A percentile compares a stretch with the other conserved stretches of the same genome.
phyloP scores from a whole-genome alignment of 2,797 vertebrate species.

The Erethizon dorsatum region DNA sequence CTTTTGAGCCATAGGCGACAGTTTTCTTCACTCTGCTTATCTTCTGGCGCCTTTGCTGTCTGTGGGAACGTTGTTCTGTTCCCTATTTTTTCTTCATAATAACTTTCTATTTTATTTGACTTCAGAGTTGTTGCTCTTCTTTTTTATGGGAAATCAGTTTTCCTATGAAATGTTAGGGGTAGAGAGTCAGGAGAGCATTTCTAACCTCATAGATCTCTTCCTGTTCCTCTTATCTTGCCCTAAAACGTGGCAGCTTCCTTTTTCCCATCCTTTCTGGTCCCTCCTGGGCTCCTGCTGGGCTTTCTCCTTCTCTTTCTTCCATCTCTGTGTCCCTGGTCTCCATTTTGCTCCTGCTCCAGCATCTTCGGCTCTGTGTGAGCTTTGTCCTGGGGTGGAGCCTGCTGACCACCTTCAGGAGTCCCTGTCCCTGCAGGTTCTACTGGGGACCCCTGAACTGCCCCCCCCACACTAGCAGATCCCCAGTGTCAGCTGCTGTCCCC shows the following conservation, averaged over 20 bases:
- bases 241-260: not conserved
- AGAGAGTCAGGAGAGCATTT: not conserved
- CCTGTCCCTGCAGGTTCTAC: not conserved
- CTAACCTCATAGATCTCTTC: not conserved
- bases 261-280: not conserved
- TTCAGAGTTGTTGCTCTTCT: not conserved
- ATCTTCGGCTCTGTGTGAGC: not conserved
- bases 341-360: not conserved
- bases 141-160: not conserved
- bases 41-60: not conserved
- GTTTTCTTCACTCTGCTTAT: not conserved
- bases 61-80: too few species aligned
- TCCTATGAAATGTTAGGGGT: not conserved
- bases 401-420: not conserved
- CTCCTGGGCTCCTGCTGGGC: too few species aligned
- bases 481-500: not conserved
- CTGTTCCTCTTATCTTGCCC: not conserved
- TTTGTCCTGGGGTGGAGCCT: not conserved
- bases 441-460: not conserved
- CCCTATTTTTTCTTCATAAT: not conserved
- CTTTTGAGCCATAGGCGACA: rapidly evolving
- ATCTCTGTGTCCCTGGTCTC: not conserved
- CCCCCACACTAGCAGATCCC: not conserved
- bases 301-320: not conserved
- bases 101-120: not conserved